phyloP scores from a whole-genome alignment of 2,797 vertebrate genomes.

The Manis crassicaudata region DNA sequence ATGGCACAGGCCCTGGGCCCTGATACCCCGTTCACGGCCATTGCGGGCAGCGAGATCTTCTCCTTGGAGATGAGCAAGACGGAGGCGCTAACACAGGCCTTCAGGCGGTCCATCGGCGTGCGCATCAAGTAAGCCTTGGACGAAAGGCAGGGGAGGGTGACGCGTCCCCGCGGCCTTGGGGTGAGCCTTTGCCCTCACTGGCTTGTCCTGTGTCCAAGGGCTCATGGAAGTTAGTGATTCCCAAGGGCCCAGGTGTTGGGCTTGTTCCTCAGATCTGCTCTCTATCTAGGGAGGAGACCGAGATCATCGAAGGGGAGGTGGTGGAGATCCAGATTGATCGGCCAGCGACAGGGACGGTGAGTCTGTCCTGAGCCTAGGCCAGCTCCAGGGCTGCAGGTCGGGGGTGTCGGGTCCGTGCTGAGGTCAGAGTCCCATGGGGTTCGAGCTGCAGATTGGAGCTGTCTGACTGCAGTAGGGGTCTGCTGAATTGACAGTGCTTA shows the following conservation, averaged over 20 bases:
- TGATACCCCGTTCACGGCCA: slow-evolving; percentile 94
- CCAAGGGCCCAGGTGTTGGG: accelerated
- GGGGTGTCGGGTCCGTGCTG: accelerated
- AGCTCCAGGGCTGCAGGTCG: not conserved
- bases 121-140: slow-evolving; percentile 92
- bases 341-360: slow-evolving; percentile 95
- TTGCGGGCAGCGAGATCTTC: slow-evolving; percentile 96
- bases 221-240: too few species aligned
- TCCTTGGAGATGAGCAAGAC: slow-evolving; percentile 98
- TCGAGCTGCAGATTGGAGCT: not conserved
- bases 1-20: slow-evolving; percentile 94
- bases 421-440: not conserved
- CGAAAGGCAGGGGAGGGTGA: accelerated
- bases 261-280: not conserved
- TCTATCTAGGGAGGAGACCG: slow-evolving; percentile 92
- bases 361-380: slow-evolving; percentile 17
- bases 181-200: accelerated
- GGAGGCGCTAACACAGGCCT: slow-evolving; percentile 94
- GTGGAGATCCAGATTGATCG: slow-evolving; percentile 98
- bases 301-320: slow-evolving; percentile 98
- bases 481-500: not conserved
- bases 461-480: accelerated
- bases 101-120: slow-evolving; percentile 95
- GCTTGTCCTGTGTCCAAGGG: not conserved
- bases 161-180: accelerated